Evolutionary conservation across 1,140 invertebrate genomes (phyloP).

Genomic region (Agrypnia vestita): DNA sequence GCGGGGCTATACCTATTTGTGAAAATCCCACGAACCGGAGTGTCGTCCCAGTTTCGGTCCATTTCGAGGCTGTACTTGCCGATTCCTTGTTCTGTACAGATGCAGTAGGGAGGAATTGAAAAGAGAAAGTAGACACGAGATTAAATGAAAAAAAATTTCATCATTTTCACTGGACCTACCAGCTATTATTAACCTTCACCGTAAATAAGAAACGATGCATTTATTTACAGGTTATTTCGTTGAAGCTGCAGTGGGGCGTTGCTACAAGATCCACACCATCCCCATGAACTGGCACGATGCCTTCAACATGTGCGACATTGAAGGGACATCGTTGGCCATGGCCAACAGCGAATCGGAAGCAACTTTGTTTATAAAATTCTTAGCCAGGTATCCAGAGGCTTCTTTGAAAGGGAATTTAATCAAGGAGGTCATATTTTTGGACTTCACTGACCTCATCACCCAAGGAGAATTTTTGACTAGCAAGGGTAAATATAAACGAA

Average conservation of each 20-base stretch:
- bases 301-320: not conserved
- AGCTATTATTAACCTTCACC: no score
- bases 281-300: not conserved
- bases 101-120: no score
- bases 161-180: no score
- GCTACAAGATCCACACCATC: constrained; percentile 8
- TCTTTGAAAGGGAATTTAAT: not conserved
- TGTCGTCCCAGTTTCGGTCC: no score
- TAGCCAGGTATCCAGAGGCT: not conserved
- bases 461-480: not conserved
- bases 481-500: not conserved
- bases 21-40: no score
- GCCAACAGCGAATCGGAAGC: not conserved
- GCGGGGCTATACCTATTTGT: no score
- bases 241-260: not conserved
- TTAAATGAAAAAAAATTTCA: no score
- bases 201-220: not conserved
- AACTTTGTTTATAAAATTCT: not conserved
- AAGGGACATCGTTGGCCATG: not conserved
- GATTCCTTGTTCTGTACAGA: no score
- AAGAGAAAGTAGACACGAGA: no score
- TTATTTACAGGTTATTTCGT: not conserved
- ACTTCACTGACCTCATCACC: not conserved
- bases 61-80: no score
- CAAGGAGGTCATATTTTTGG: not conserved